A percentile compares a stretch with the other conserved stretches of the same genome.
These are phyloP conservation scores for Acromyrmex charruanus DNA, from an alignment of 1,140 invertebrate genomes.

Conservation along the genomic window DNA sequence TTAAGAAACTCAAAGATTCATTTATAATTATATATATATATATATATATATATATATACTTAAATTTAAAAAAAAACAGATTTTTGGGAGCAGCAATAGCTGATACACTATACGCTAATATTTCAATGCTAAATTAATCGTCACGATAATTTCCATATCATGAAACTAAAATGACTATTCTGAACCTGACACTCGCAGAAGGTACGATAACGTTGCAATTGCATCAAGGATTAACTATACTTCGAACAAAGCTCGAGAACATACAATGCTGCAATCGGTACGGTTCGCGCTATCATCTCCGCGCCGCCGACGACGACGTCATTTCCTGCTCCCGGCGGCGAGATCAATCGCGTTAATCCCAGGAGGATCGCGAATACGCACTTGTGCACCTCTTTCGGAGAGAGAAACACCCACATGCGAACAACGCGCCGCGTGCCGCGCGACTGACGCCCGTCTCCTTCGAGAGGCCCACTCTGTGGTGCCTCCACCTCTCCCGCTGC, in stretches of 20 bases:
- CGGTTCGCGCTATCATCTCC: conserved; percentile 57
- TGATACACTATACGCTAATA: background rate
- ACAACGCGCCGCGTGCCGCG: conserved; percentile 83
- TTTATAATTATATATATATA: too few relatives aligned
- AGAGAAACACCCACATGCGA: conserved; percentile 73
- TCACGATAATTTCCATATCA: background rate
- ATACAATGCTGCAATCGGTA: conserved; percentile 55
- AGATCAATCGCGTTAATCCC: conserved; percentile 46
- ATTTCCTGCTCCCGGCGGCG: conserved; percentile 22
- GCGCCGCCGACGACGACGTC: conserved; percentile 36
- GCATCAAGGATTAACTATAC: background rate
- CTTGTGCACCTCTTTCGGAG: conserved; percentile 40
- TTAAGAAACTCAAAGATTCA: background rate
- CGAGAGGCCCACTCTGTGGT: conserved; percentile 55
- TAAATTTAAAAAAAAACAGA: background rate
- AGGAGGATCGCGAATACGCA: conserved; percentile 41
- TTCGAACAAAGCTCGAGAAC: conserved; percentile 35
- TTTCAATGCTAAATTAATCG: background rate
- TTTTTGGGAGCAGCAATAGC: background rate
- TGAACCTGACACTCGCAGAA: background rate
- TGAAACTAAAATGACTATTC: background rate
- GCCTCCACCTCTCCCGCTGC: conserved; percentile 31
- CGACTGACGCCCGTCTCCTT: conserved; percentile 79
- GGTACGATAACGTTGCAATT: conserved; percentile 19
- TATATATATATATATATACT: too few relatives aligned